Evolutionary conservation across 1,140 invertebrate genomes (phyloP), one percentile per base, ranked within the genome.

Genomic region (Pogonomyrmex californicus): DNA sequence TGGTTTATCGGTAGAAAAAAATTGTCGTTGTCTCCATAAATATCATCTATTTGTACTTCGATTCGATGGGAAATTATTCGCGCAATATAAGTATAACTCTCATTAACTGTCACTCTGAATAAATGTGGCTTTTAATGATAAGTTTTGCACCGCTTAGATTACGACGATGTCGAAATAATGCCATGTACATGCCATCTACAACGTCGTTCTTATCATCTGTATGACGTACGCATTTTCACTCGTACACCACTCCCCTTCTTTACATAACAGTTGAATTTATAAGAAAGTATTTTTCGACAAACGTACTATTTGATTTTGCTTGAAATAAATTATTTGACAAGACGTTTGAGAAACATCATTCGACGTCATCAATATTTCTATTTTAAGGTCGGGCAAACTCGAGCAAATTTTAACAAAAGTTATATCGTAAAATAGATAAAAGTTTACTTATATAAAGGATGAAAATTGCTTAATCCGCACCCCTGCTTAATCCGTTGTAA

Each of bases 161-260:
- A 58, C 12, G 30, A 71, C 33, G 9, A 33, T 73, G 38, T 58
- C 36, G 38, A 73, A 66, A 82, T 82, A 82, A 82, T 54, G 30
- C 0, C 51, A 17, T 7, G 49, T 68, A 30, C 44, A 23, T 23
- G 23, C 23, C 23, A 23, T 82, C 17, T 58, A 47, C 51, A 82
- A 58, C n/a, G 10, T 58, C 38, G 44, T 33, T 23, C 41, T 82
- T 82, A 82, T 82, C 79, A 73, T 10, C 30, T 60, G 51, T 41
- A 23, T 60, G 79, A 82, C 65, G 71, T 30, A 81, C 44, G 65
- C 65, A 82, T 23, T 82, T n/a, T 14, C 54, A 47, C n/a, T 23
- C 49, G 3, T 5, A 33, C 30, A 33, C 17, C 17, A 33, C 17
- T 58, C n/a, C 17, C 33, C 4, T 44, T 2, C 12, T 56, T 33